Conservation (phyloP, 2,888 invertebrate genomes). For the Apodemia duryi region DNA sequence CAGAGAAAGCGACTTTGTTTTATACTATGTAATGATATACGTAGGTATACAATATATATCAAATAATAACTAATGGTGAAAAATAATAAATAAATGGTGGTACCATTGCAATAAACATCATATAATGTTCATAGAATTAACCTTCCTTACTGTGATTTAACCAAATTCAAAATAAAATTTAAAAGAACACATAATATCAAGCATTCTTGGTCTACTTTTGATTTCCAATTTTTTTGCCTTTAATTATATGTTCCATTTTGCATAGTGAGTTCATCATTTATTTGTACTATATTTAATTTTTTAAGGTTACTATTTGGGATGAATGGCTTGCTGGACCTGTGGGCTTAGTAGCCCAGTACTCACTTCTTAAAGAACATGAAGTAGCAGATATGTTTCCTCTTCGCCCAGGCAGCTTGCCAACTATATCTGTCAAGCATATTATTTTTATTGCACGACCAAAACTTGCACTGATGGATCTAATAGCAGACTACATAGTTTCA, state of each 20-base stretch:
- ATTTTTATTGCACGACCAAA: conserved; percentile 94
- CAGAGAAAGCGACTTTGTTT: too few relatives aligned
- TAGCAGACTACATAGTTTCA: conserved; percentile 84
- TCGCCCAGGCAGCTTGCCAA: conserved; percentile 82
- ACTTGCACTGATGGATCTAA: conserved; percentile 88
- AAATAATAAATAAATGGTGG: too few relatives aligned
- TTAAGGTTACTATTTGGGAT: conserved; percentile 87
- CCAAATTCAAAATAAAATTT: neutral
- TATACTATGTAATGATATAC: too few relatives aligned
- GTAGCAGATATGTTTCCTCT: conserved; percentile 91
- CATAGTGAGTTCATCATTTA: neutral
- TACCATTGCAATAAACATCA: too few relatives aligned
- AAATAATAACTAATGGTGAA: too few relatives aligned
- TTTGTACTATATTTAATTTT: neutral
- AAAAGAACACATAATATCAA: neutral
- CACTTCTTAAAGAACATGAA: conserved; percentile 87
- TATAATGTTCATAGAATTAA: too few relatives aligned
- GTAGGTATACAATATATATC: too few relatives aligned
- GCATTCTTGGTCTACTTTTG: neutral
- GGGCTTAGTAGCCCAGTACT: conserved; percentile 90
- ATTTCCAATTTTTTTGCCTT: too few relatives aligned
- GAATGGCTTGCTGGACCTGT: conserved; percentile 92
- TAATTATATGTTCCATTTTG: neutral
- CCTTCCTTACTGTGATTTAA: too few relatives aligned
- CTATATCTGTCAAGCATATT: conserved; percentile 87